Evolutionary conservation across 2,113 vertebrate genomes (phyloP), one percentile per base, ranked within the genome.

Genomic region (Ophthalmolycus amberensis): DNA sequence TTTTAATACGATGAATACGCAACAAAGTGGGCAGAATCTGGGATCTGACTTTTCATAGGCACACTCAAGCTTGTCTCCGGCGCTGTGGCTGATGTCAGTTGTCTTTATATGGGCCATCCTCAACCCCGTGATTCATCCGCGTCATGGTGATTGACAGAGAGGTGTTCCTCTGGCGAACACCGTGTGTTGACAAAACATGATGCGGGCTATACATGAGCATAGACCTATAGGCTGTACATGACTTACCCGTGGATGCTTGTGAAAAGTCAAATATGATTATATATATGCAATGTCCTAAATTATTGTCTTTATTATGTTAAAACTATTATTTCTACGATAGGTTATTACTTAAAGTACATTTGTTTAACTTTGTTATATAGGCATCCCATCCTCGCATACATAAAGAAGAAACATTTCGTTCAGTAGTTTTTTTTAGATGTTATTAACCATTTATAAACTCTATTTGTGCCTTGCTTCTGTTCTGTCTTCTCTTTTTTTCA

Each of bases 121-220:
- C 50, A 15, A 42, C 69, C 80, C 37, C 62, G 40, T 20, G 56
- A 67, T 54, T 63, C 68, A 38, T 34, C 38, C 58, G 32, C 89
- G 90, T 88, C 79, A 89, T 15, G 40, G 25, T 91, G 89, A 91
- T 48, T 86, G 91, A 80, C 79, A 87, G 80, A 67, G 37, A 48
- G 25, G 58, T 89, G 80, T 85, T 71, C 86, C 22, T 58, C 20
- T 29, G 44, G 75, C 80, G 88, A 89, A 92, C 86, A 85, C 54
- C 1, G 37, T 72, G 85, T 91, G 77, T 75, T 58, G 4, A 6
- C 46, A n/a, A 80, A 72, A 46, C 22, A 27, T 1, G 8, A 52
- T 8, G 34, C 25, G 29, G 56, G 2, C 34, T 52, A 11, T 15
- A 34, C 34, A 6, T 1, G 18, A 70, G 22, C 22, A 46, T 5